Conservation (phyloP, 2,797 vertebrate genomes). For the Leptodactylus fallax region DNA sequence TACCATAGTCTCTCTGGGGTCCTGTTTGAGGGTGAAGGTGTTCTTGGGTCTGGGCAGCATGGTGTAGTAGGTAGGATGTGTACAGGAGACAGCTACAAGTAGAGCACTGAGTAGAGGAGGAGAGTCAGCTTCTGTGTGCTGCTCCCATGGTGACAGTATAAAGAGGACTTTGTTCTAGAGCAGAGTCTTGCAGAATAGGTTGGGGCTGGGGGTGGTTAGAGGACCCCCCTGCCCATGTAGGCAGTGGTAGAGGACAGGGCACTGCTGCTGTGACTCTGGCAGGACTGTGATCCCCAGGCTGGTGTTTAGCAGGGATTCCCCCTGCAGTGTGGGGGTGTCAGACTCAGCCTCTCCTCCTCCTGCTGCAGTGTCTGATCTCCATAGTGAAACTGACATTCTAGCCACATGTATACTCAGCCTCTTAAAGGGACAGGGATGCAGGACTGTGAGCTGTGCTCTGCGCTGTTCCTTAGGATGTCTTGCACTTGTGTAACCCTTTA, state of each 20-base stretch:
- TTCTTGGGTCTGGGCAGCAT: slow-evolving; percentile 84
- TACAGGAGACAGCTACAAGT: slow-evolving; percentile 72
- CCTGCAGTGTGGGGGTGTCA: slow-evolving; percentile 4
- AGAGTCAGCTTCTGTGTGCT: slow-evolving; percentile 38
- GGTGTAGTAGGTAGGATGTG: slow-evolving; percentile 69
- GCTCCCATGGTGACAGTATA: slow-evolving; percentile 32
- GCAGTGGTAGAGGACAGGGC: background rate
- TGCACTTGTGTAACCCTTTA: background rate
- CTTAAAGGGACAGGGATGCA: slow-evolving; percentile 43
- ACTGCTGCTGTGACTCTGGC: background rate
- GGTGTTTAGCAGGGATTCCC: slow-evolving; percentile 27
- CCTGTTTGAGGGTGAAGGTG: slow-evolving; percentile 87
- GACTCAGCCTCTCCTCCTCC: slow-evolving; percentile 63
- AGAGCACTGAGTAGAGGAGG: slow-evolving; percentile 4
- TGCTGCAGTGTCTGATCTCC: slow-evolving; percentile 71
- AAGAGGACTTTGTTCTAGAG: slow-evolving; percentile 18
- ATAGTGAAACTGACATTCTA: slow-evolving; percentile 72
- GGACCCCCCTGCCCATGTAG: slow-evolving; percentile 20
- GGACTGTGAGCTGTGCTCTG: background rate
- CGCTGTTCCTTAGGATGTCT: background rate
- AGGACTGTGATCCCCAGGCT: background rate
- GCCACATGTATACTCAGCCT: slow-evolving; percentile 13
- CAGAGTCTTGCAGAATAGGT: background rate
- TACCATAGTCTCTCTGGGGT: slow-evolving; percentile 51
- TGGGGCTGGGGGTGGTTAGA: background rate